Evolutionary conservation across 2,113 vertebrate genomes (phyloP).

Genomic region (Pterophyllum scalare): DNA sequence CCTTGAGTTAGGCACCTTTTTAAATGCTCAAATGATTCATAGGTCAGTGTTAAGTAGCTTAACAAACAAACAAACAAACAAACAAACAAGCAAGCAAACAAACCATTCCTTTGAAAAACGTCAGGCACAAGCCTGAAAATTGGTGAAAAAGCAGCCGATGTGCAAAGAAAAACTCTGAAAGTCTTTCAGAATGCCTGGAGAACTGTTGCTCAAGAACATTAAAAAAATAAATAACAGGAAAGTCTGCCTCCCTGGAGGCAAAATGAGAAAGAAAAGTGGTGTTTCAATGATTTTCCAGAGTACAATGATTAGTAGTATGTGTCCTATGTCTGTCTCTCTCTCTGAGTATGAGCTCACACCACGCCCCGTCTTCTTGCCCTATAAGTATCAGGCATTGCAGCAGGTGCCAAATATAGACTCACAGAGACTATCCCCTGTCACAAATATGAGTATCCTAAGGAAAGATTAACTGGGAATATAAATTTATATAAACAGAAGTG

Average conservation of each 20-base stretch:
- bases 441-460: background rate
- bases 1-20: too few species aligned
- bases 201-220: background rate
- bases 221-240: rapidly evolving
- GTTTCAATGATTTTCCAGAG: background rate
- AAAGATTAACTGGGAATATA: background rate
- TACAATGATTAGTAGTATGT: background rate
- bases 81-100: too few species aligned
- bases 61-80: too few species aligned
- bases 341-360: conserved; percentile 18
- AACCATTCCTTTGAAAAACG: too few species aligned
- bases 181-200: background rate
- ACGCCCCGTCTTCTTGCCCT: conserved; percentile 60
- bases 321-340: background rate
- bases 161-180: background rate
- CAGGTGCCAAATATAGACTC: conserved; percentile 74
- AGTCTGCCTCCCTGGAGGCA: background rate
- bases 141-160: background rate
- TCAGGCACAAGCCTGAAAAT: background rate
- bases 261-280: background rate
- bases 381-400: conserved; percentile 73
- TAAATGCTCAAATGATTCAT: too few species aligned
- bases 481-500: background rate
- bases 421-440: background rate
- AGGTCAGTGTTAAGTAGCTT: too few species aligned